phyloP scores from a whole-genome alignment of 2,888 invertebrate species.

The Flabesymbios commensalis region DNA sequence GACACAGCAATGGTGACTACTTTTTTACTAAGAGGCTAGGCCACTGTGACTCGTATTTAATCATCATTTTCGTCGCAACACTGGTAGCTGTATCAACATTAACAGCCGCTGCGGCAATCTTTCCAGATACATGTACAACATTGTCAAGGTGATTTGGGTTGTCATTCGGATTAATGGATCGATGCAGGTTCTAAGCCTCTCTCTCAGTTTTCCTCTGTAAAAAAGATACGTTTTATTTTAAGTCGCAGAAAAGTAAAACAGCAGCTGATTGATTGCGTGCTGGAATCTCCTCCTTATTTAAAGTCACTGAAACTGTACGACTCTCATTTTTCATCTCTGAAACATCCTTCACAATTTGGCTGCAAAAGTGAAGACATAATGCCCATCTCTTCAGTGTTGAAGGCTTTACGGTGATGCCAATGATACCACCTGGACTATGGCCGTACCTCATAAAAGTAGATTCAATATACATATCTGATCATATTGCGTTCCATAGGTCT shows the following conservation, averaged over 20 bases:
- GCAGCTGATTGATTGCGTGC: not conserved
- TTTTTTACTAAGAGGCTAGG: not conserved
- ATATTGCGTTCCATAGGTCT: slow-evolving; percentile 39
- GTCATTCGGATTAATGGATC: too few species aligned
- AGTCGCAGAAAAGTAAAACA: too few species aligned
- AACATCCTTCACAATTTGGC: slow-evolving; percentile 3
- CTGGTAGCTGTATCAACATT: not conserved
- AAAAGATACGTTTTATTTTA: too few species aligned
- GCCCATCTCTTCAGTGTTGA: slow-evolving; percentile 34
- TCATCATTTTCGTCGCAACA: not conserved
- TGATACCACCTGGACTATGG: slow-evolving; percentile 32
- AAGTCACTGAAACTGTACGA: not conserved
- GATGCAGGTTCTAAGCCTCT: too few species aligned
- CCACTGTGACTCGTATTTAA: not conserved
- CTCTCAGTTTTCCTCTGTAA: not conserved
- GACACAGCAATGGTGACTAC: not conserved
- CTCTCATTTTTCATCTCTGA: not conserved
- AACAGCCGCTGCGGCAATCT: not conserved
- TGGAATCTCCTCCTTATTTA: not conserved
- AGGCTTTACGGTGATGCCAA: slow-evolving; percentile 37
- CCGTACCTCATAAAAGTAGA: slow-evolving; percentile 41
- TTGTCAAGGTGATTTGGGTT: too few species aligned
- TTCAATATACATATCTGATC: slow-evolving; percentile 41
- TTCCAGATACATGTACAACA: not conserved
- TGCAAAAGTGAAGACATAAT: slow-evolving; percentile 32